phyloP scores from a whole-genome alignment of 1,140 invertebrate genomes.

The Ladona fulva region DNA sequence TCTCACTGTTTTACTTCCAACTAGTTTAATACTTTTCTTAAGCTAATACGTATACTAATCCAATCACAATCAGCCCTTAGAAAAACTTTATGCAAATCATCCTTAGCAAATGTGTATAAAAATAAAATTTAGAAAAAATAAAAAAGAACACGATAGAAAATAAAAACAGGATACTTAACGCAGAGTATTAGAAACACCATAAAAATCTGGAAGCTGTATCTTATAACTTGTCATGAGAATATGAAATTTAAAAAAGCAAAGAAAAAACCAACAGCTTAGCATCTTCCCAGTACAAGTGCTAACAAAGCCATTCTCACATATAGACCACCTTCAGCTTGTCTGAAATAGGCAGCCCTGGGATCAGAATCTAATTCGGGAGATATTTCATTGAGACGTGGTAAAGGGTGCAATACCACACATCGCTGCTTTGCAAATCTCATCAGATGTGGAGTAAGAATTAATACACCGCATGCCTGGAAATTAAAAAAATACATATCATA shows the following conservation, averaged over 20 bases:
- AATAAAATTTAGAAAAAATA: too few relatives aligned
- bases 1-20: too few relatives aligned
- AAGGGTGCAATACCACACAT: conserved; percentile 96
- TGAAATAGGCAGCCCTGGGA: conserved; percentile 94
- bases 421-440: conserved; percentile 89
- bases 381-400: conserved; percentile 93
- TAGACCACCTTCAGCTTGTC: conserved; percentile 96
- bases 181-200: too few relatives aligned
- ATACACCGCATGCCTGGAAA: conserved; percentile 69
- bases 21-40: too few relatives aligned
- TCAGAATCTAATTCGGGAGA: conserved; percentile 89
- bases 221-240: too few relatives aligned
- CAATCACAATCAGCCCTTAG: too few relatives aligned
- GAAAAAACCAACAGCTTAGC: conserved; percentile 21
- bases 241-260: neutral
- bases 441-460: conserved; percentile 84
- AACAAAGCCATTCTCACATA: conserved; percentile 97
- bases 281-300: conserved; percentile 74
- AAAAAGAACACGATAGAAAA: too few relatives aligned
- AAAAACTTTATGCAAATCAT: too few relatives aligned
- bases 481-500: conserved; percentile 18
- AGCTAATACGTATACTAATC: too few relatives aligned
- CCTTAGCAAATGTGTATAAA: too few relatives aligned
- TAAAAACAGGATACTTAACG: too few relatives aligned
- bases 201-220: too few relatives aligned